Conservation (phyloP, 2,113 vertebrate genomes). For the Hippolais icterina region DNA sequence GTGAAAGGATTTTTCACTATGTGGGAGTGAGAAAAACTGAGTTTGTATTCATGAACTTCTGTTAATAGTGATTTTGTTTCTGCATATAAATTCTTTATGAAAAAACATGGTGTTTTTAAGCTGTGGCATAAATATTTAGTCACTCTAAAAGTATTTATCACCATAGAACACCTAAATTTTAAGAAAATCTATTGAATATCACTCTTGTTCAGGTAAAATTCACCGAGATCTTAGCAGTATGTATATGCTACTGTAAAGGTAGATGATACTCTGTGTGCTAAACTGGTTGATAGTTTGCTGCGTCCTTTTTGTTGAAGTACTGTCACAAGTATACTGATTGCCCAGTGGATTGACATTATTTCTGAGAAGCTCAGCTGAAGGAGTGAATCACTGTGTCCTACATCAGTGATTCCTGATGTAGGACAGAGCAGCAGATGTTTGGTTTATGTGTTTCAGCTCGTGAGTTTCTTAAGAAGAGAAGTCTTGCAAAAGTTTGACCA, state of each 20-base stretch:
- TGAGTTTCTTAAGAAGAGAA: not conserved
- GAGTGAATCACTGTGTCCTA: not conserved
- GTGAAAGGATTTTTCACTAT: not conserved
- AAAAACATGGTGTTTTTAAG: not conserved
- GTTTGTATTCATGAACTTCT: not conserved
- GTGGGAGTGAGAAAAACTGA: not conserved
- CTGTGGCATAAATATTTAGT: not conserved
- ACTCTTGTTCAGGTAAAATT: not conserved
- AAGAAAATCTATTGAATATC: not conserved
- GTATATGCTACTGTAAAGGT: not conserved
- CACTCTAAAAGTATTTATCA: not conserved
- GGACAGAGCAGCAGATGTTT: not conserved
- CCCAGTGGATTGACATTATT: not conserved
- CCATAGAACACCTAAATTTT: not conserved
- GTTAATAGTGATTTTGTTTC: not conserved
- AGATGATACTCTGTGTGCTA: fast-evolving
- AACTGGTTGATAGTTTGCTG: not conserved
- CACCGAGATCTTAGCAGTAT: not conserved
- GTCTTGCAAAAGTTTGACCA: not conserved
- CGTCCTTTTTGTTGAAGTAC: not conserved
- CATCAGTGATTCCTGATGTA: not conserved
- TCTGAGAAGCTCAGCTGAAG: not conserved
- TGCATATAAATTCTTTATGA: not conserved
- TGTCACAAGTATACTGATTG: not conserved
- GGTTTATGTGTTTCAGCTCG: not conserved